Conservation (phyloP, 2,888 invertebrate genomes). For the Apamea monoglypha region DNA sequence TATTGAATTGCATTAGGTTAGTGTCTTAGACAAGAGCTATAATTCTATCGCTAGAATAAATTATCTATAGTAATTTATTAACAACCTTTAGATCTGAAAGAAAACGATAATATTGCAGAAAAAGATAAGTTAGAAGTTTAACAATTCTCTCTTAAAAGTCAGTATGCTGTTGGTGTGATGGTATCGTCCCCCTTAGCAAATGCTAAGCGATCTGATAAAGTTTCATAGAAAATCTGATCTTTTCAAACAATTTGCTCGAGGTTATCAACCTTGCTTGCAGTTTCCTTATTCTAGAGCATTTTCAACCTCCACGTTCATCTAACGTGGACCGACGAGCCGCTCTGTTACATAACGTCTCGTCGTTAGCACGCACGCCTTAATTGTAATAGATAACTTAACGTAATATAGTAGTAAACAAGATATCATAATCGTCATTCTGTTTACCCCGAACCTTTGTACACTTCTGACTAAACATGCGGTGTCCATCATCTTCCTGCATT, state of each 20-base stretch:
- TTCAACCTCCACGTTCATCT: constrained; percentile 47
- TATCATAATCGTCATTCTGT: constrained; percentile 13
- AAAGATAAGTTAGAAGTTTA: not conserved
- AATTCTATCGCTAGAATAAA: not conserved
- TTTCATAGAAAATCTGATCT: not conserved
- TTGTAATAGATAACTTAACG: constrained; percentile 50
- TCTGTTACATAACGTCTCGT: constrained; percentile 49
- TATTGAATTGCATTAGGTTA: not conserved
- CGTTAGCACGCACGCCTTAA: constrained; percentile 47
- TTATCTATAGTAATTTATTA: not conserved
- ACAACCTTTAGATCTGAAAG: not conserved
- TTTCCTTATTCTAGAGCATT: constrained; percentile 62
- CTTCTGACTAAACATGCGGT: not conserved
- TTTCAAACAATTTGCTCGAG: constrained; percentile 9
- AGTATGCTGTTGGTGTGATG: not conserved
- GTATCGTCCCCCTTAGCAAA: not conserved
- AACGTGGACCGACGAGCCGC: constrained; percentile 17
- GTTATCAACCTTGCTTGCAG: constrained; percentile 55
- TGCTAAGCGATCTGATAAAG: not conserved
- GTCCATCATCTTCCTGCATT: not conserved
- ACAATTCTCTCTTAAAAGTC: not conserved
- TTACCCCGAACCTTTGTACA: constrained; percentile 5
- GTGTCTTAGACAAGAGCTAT: not conserved
- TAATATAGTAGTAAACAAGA: constrained; percentile 44
- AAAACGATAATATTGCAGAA: not conserved